Evolutionary conservation across 2,113 vertebrate species (phyloP), one percentile per base, ranked within the genome.

Genomic region (Columba livia): DNA sequence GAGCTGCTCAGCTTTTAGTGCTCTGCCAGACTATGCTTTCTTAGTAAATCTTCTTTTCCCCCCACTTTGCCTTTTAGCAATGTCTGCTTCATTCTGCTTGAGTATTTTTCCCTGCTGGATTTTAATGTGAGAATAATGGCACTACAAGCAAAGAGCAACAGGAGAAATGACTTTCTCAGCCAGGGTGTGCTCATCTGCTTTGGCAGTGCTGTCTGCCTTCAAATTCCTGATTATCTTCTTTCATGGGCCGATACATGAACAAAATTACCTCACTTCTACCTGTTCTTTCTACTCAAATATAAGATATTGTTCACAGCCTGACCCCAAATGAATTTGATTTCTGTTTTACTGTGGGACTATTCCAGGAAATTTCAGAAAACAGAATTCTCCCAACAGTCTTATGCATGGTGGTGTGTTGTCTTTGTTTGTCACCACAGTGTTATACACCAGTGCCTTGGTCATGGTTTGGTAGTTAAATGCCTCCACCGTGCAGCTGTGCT

Each of bases 11-110:
- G 21, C n/a, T 83, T 90, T 69, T 28, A 70, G 21, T 40, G 34
- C 38, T 73, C 40, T 44, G n/a, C 44, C 25, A 57, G 40, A 15
- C 25, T 10, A 11, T 10, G 4, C 72, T 69, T 93, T 79, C 42
- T 48, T 54, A 64, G 61, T 26, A 70, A 71, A 60, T 21, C 20
- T 70, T 56, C 9, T 47, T 29, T 6, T 40, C 47, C 61, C 44
- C 31, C 29, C 29, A 54, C 90, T 94, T 93, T 92, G 89, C 87
- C 93, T 96, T 96, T 95, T 96, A 94, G 91, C 89, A 73, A 81
- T 73, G 84, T 86, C 85, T 90, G 89, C 94, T 97, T 96, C 79
- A 83, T 96, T 97, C 95, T 95, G 77, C 54, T 81, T 89, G 74
- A 53, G 58, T 91, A 65, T 94, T 97, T 96, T 70, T 79, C 91